Base-by-base conservation (phyloP, 92 coral and sea anemone species). In the Porites lobata region DNA sequence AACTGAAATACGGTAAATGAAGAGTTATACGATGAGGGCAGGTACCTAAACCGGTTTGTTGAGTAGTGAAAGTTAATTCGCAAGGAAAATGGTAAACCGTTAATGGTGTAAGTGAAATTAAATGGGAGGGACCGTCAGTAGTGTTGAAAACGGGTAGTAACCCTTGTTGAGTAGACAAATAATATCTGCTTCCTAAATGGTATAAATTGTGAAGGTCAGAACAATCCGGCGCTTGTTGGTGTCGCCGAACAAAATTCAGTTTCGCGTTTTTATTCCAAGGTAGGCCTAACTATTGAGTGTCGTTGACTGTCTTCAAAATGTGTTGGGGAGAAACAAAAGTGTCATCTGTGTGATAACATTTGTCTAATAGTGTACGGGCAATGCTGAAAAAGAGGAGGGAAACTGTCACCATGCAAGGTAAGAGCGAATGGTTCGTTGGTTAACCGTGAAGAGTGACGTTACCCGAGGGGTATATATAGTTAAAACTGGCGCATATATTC, bases 51-150 rank as follows among this genome's bases (percentile, higher is more conserved):
- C 92, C 86, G 58, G 84, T 83, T 21, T 59, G 67, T 74, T 82
- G 75, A 0, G 83, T 77, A 6, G 19, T 17, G 53, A 87, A 92
- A 0, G 92, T 69, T 5, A 79, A 51, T 2, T 92, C 81, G 58
- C 90, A 92, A 8, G 92, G 94, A 57, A 92, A 84, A 57, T 88
- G 92, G 9, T 77, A 88, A 15, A 88, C 75, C 4, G 78, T 63
- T 1, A 92, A 18, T 8, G 94, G 94, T 1, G 84, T 65, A 7
- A 85, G 14, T 15, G 15, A 50, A 62, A 88, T 11, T 2, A 57
- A 43, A 7, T 91, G 89, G 1, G 65, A 20, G 0, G 69, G 26
- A 7, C 56, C 18, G n/a, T 79, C 15, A 2, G 71, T 65, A 20
- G 85, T 56, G 26, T 67, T 79, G 4, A 3, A 2, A 6, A 81